Base-by-base conservation (phyloP, 2,888 invertebrate genomes). In the Epinotia brunnichana region DNA sequence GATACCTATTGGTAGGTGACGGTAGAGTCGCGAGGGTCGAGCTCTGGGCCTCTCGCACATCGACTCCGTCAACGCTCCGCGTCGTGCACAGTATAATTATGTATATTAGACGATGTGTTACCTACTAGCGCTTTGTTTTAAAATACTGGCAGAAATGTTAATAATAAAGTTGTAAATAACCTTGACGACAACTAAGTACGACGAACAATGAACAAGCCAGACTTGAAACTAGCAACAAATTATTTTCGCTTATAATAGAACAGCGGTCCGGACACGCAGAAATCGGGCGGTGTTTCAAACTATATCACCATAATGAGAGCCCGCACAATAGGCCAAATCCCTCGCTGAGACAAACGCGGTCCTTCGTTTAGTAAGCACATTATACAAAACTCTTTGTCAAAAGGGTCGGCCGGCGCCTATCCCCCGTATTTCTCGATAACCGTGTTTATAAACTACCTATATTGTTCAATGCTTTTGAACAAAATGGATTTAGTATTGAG, bases 281-380 rank as follows among this genome's bases (percentile, higher is more conserved):
- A 53, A 60, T 59, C 61, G 71, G 66, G 44, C 61, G 53, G 19
- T 61, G 71, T 72, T 72, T 72, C 61, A 61, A 72, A 67, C 71
- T 72, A 72, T 72, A 72, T 72, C 67, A 61, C 67, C 67, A 67
- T 72, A 67, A 72, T 72, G 71, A 72, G 61, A 60, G 29, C 17
- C 35, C 61, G 44, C 67, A 67, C 67, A 72, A 72, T 72, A 54
- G 56, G 60, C 35, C 66, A 67, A 67, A 66, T 67, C 67, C 66
- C 54, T 67, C 54, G 35, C 61, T 48, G 71, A 72, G 71, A 72
- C 67, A 67, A 72, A 72, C 67, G 60, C 60, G 56, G 67, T 24
- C 67, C 72, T 51, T 62, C 67, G 67, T 72, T 72, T 67, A 72
- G 67, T 54, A 67, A 72, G 72, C 72, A 72, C 72, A 72, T 72